Base-by-base conservation (phyloP, 2,113 vertebrate genomes). In the Gulo gulo region DNA sequence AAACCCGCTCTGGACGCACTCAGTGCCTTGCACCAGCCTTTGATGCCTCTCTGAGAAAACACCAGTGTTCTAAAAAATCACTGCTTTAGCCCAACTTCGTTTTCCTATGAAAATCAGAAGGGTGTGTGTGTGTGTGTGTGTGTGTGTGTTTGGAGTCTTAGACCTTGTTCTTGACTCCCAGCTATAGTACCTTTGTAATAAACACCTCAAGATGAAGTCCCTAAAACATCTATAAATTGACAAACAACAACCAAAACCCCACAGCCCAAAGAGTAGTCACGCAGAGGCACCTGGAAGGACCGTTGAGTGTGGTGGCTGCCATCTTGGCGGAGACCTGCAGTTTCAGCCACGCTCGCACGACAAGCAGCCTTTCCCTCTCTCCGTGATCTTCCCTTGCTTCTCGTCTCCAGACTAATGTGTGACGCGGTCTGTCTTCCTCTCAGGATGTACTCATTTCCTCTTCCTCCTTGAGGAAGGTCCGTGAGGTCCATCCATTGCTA, bases 11-110 rank as follows among this genome's bases (percentile, higher is more conserved):
- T 13, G 26, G 29, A 20, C 12, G 0, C 31, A 36, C 71, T 31
- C 26, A 12, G 21, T 4, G 2, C 55, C 45, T 11, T 12, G 6
- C 4, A 2, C 8, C 24, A n/a, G 20, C 9, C 55, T 3, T n/a
- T 2, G 9, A 24, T 18, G 24, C 6, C 14, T 71, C n/a, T 63
- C 9, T 26, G 3, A 26, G 61, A 45, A 88, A 83, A 63, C 20
- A 4, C 16, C 2, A 21, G 24, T 29, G 42, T 39, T 83, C 50
- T 78, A 6, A 13, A 86, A 86, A 52, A 61, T 81, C 39, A 65
- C 21, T 52, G 39, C 47, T 47, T 76, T 23, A 69, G 47, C 34
- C 26, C 18, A n/a, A 7, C 18, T 80, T 90, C 39, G 67, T n/a
- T 91, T 80, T 88, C 13, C 50, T 71, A 78, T 67, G 61, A 47